phyloP scores from a whole-genome alignment of 2,113 vertebrate genomes.

The Natator depressus region DNA sequence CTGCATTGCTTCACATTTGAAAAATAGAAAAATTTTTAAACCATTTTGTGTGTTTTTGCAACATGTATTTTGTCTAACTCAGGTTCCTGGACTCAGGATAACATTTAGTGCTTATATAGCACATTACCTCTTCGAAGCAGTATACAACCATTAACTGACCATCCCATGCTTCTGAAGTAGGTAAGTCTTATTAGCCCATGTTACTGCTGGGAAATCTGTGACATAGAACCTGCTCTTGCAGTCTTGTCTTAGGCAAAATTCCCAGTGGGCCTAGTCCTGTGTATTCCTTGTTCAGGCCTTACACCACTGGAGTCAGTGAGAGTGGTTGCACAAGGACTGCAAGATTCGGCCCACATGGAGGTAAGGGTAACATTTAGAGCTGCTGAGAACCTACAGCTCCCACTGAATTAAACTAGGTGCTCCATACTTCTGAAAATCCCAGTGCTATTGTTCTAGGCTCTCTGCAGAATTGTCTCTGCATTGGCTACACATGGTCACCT shows the following conservation, averaged over 20 bases:
- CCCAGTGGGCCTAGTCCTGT: background rate
- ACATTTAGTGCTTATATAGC: background rate
- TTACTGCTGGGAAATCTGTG: background rate
- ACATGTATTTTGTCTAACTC: conserved; percentile 19
- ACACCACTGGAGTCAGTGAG: background rate
- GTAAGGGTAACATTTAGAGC: background rate
- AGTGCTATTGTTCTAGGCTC: background rate
- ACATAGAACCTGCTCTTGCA: background rate
- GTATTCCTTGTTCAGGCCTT: background rate
- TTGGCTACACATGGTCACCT: background rate
- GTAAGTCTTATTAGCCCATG: background rate
- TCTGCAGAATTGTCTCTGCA: background rate
- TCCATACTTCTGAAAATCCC: background rate
- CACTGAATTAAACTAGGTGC: background rate
- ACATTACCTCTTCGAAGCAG: background rate
- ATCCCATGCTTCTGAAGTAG: background rate
- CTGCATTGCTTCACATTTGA: background rate
- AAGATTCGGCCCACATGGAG: background rate
- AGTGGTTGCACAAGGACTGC: background rate
- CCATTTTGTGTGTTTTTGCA: background rate
- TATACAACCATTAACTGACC: conserved; percentile 1
- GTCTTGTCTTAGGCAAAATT: conserved; percentile 16
- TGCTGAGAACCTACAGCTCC: background rate
- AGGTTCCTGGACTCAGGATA: background rate
- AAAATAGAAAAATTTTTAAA: background rate